These are phyloP conservation scores for Microcebus griseorufus DNA, from an alignment of 2,113 vertebrate species.

Conservation along the genomic window DNA sequence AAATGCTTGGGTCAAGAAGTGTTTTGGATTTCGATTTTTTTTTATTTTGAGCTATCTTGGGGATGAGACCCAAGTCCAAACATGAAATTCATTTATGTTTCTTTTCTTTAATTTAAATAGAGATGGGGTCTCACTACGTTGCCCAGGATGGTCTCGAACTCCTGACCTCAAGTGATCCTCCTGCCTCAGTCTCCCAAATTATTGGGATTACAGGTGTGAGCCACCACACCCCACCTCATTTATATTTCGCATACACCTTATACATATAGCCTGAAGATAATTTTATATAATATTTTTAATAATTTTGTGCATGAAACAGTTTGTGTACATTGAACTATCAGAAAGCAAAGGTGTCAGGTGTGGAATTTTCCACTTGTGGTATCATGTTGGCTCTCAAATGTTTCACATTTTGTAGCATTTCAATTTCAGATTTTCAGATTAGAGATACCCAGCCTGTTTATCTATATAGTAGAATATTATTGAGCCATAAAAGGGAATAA, in stretches of 20 bases:
- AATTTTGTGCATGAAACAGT: background rate
- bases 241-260: background rate
- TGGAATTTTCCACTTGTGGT: background rate
- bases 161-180: too few species aligned
- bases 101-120: too few species aligned
- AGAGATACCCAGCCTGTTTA: background rate
- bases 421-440: background rate
- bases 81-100: background rate
- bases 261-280: background rate
- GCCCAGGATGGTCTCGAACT: too few species aligned
- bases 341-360: background rate
- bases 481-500: background rate
- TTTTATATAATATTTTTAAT: background rate
- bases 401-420: background rate
- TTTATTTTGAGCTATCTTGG: background rate
- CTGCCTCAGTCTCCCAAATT: too few species aligned
- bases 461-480: background rate
- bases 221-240: background rate
- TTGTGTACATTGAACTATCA: background rate
- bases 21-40: background rate
- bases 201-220: too few species aligned
- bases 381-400: background rate
- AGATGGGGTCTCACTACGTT: too few species aligned
- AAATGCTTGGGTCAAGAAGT: background rate
- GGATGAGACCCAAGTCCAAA: background rate